These are phyloP conservation scores for Holothuria scabra DNA, from an alignment of 53 echinoderm and acorn worm genomes.

Conservation along the genomic window DNA sequence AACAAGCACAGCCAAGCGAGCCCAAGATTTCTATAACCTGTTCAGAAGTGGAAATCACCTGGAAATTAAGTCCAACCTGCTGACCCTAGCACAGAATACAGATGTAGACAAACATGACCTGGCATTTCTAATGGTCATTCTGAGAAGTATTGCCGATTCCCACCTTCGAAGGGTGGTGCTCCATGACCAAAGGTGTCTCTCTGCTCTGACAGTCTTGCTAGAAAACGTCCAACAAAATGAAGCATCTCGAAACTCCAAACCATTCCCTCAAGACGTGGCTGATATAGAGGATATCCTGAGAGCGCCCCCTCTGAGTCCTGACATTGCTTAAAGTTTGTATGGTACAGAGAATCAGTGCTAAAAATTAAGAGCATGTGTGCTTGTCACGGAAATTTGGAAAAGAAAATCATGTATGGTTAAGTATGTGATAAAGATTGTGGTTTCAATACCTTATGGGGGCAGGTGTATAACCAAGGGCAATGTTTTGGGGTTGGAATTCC, in stretches of 20 bases:
- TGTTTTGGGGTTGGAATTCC: too few species aligned
- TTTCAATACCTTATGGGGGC: too few species aligned
- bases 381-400: too few species aligned
- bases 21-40: conserved; percentile 77
- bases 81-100: conserved; percentile 57
- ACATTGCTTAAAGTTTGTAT: conserved; percentile 44
- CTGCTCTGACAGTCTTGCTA: conserved; percentile 58
- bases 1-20: conserved; percentile 25
- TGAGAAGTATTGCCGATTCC: conserved; percentile 62
- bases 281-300: conserved; percentile 73
- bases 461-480: too few species aligned
- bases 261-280: conserved; percentile 61
- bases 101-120: conserved; percentile 80
- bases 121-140: conserved; percentile 77
- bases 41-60: conserved; percentile 84
- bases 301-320: conserved; percentile 66
- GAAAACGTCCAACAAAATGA: conserved; percentile 67
- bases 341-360: background rate
- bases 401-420: too few species aligned
- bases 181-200: conserved; percentile 48
- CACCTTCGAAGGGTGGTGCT: conserved; percentile 67
- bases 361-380: too few species aligned
- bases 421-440: too few species aligned
- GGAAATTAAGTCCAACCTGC: conserved; percentile 71
- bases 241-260: conserved; percentile 48